Percentiles rank a stretch among this genome's conserved stretches.
Conservation (phyloP, 2,113 vertebrate genomes). For the Grallaria varia region DNA sequence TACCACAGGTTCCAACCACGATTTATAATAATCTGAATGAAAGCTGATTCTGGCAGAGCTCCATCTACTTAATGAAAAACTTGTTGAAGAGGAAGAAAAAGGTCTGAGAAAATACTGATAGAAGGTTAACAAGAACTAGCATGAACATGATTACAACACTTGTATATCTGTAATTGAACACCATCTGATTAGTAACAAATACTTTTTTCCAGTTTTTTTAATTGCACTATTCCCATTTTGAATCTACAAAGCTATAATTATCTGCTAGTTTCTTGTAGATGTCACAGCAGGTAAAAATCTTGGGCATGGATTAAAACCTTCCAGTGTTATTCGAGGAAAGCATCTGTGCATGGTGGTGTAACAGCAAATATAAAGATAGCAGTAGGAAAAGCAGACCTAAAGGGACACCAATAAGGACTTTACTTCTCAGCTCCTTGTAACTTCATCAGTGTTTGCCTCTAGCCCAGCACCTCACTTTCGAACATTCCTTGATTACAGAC, state of each 20-base stretch:
- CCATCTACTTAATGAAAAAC: constrained; percentile 48
- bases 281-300: background rate
- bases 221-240: background rate
- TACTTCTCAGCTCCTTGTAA: background rate
- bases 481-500: background rate
- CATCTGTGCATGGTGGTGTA: background rate
- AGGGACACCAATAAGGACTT: background rate
- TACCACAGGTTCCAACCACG: background rate
- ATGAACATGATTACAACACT: background rate
- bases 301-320: background rate
- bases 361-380: background rate
- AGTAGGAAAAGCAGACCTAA: background rate
- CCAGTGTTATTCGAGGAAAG: background rate
- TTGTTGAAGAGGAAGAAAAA: background rate
- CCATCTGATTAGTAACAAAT: constrained; percentile 9
- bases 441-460: background rate
- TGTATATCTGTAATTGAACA: background rate
- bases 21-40: constrained; percentile 40
- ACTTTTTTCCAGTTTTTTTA: background rate
- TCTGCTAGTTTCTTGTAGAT: background rate
- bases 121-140: constrained; percentile 28
- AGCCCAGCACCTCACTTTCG: background rate
- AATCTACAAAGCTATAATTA: background rate
- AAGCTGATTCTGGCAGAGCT: constrained; percentile 37
- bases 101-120: background rate